These are phyloP conservation scores for Enteromius viviparus DNA, from an alignment of 2,797 vertebrate genomes.

Conservation along the genomic window DNA sequence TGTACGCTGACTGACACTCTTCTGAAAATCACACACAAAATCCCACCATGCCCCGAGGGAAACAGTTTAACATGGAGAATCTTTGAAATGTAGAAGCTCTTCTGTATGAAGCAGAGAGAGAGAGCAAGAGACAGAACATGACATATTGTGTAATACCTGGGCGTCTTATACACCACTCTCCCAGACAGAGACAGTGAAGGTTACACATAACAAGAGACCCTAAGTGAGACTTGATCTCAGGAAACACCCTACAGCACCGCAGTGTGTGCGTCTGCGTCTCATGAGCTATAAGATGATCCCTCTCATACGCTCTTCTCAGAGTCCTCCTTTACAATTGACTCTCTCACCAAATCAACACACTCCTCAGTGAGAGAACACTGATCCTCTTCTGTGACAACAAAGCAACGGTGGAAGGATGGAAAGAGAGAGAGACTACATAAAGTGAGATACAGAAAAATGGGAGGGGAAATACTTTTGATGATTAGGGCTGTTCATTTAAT, in stretches of 20 bases:
- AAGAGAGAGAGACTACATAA: not conserved
- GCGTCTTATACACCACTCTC: conserved; percentile 15
- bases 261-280: conserved; percentile 33
- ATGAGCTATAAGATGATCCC: conserved; percentile 51
- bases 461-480: not conserved
- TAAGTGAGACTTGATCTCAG: conserved; percentile 55
- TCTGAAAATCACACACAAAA: conserved; percentile 55
- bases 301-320: conserved; percentile 71
- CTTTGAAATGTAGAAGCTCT: conserved; percentile 33
- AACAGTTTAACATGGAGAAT: conserved; percentile 31
- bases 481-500: not conserved
- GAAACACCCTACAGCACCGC: conserved; percentile 58
- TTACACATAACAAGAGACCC: conserved; percentile 57
- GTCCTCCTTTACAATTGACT: conserved; percentile 70
- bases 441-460: not conserved
- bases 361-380: conserved; percentile 75
- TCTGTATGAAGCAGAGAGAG: conserved; percentile 9
- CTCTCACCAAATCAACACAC: conserved; percentile 75
- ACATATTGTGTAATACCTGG: conserved; percentile 29
- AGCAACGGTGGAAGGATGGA: not conserved
- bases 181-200: conserved; percentile 32
- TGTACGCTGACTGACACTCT: conserved; percentile 44
- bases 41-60: conserved; percentile 10
- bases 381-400: conserved; percentile 63
- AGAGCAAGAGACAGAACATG: conserved; percentile 23